phyloP scores from a whole-genome alignment of 2,888 invertebrate genomes.

The Rhodophaea formosa region DNA sequence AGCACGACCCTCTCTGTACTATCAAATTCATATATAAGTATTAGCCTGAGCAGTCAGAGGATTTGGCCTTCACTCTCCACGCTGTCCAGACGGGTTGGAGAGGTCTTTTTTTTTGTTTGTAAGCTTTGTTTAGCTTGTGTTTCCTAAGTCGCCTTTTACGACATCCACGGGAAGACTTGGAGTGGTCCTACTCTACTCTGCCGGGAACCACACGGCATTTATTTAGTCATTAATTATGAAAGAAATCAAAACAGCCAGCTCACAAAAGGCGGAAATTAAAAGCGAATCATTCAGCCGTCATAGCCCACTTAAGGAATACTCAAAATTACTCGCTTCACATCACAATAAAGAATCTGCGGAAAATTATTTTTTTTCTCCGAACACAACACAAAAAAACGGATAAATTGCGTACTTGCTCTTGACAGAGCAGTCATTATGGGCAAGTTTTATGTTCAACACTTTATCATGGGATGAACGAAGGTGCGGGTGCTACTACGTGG shows the following conservation, averaged over 20 bases:
- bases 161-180: too few relatives aligned
- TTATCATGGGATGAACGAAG: conserved; percentile 59
- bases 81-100: too few relatives aligned
- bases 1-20: too few relatives aligned
- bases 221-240: too few relatives aligned
- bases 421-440: conserved; percentile 67
- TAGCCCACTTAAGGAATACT: not conserved
- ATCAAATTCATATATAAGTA: too few relatives aligned
- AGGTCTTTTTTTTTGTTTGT: too few relatives aligned
- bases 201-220: too few relatives aligned
- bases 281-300: not conserved
- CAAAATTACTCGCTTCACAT: conserved; percentile 41
- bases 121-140: too few relatives aligned
- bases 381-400: conserved; percentile 40
- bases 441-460: conserved; percentile 61
- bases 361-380: conserved; percentile 43
- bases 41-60: too few relatives aligned
- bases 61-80: too few relatives aligned
- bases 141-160: too few relatives aligned
- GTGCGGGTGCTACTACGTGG: conserved; percentile 29
- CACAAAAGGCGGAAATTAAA: not conserved
- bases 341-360: conserved; percentile 43
- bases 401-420: conserved; percentile 64
- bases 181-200: too few relatives aligned
- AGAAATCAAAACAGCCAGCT: not conserved